phyloP scores from a whole-genome alignment of 2,113 vertebrate species.

The Mus musculus region GRCm39 chr10:24585001-24585500 shows the following conservation, averaged over 20 bases:
- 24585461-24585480: slow-evolving; percentile 44
- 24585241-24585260: not conserved
- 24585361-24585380: not conserved
- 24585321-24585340: slow-evolving; percentile 7
- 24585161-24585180: not conserved
- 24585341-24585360: not conserved
- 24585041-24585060: not conserved
- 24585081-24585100: not conserved
- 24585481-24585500: slow-evolving; percentile 23
- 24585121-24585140: not conserved
- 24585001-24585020: too few species aligned
- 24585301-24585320: not conserved
- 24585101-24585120: not conserved
- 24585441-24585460: slow-evolving; percentile 18
- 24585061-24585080: not conserved
- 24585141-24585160: not conserved
- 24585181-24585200: not conserved
- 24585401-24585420: not conserved
- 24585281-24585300: not conserved
- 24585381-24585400: not conserved
- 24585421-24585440: slow-evolving; percentile 33
- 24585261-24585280: not conserved
- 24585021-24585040: not conserved
- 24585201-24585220: not conserved
- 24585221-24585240: not conserved